phyloP scores from a whole-genome alignment of 2,113 vertebrate species.

The Centropristis striata region DNA sequence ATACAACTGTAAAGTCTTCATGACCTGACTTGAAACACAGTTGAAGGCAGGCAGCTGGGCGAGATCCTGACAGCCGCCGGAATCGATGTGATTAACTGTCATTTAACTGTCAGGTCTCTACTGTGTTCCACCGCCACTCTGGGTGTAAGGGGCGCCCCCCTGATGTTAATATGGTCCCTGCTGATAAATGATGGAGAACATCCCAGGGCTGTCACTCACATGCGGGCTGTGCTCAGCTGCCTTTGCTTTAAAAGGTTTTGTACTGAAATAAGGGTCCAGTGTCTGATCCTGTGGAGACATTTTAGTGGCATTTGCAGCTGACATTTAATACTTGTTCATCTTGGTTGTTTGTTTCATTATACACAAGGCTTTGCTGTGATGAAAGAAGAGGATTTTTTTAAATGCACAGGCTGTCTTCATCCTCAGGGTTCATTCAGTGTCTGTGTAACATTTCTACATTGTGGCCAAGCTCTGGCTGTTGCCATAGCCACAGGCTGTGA shows the following conservation, averaged over 20 bases:
- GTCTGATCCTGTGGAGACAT: not conserved
- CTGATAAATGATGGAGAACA: constrained; percentile 36
- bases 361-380: not conserved
- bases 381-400: not conserved
- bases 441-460: not conserved
- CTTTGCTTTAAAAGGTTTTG: constrained; percentile 10
- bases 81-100: constrained; percentile 15
- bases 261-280: not conserved
- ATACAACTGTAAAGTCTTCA: not conserved
- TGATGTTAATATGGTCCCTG: not conserved
- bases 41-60: not conserved
- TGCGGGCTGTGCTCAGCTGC: not conserved
- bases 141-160: not conserved
- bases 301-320: constrained; percentile 50
- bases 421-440: not conserved
- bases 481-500: not conserved
- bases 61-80: not conserved
- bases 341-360: constrained; percentile 15
- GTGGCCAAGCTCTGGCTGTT: not conserved
- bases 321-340: constrained; percentile 45
- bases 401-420: not conserved
- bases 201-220: constrained; percentile 20
- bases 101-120: constrained; percentile 12
- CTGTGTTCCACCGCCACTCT: constrained; percentile 14
- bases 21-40: not conserved